phyloP scores from a whole-genome alignment of 2,113 vertebrate species.

The Anser brachyrhynchus region DNA sequence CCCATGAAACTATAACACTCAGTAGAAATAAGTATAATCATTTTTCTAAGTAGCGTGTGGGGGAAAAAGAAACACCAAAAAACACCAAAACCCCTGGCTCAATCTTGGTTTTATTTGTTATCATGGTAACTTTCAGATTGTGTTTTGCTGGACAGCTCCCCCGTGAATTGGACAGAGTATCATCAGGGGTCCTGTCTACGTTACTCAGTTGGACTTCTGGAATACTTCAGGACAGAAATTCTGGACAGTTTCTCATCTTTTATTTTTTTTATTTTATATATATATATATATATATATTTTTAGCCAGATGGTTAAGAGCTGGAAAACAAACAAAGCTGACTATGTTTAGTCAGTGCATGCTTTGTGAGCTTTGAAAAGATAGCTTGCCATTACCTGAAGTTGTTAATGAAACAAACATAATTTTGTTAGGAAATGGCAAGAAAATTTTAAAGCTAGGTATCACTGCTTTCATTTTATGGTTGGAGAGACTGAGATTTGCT shows the following conservation, averaged over 20 bases:
- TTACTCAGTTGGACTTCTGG: neutral
- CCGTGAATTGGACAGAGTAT: neutral
- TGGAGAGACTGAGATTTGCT: neutral
- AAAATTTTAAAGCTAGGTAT: neutral
- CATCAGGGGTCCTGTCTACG: neutral
- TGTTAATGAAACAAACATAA: neutral
- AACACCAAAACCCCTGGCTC: neutral
- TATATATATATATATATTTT: neutral
- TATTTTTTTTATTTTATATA: neutral
- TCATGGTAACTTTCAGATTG: neutral
- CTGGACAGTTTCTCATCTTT: neutral
- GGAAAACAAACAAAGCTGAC: neutral
- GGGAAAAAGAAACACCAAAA: neutral
- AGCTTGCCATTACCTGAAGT: neutral
- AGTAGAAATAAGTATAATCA: neutral
- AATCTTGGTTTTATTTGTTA: neutral
- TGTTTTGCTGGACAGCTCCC: slow-evolving; percentile 49
- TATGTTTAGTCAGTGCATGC: neutral
- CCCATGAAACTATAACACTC: neutral
- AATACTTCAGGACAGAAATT: neutral
- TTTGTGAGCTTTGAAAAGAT: neutral
- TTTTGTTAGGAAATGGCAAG: neutral
- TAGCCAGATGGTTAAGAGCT: neutral
- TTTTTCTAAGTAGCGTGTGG: neutral
- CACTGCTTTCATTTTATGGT: neutral